These are phyloP conservation scores for Acanthosepion lycidas DNA, from an alignment of 2,888 invertebrate species.

Conservation along the genomic window DNA sequence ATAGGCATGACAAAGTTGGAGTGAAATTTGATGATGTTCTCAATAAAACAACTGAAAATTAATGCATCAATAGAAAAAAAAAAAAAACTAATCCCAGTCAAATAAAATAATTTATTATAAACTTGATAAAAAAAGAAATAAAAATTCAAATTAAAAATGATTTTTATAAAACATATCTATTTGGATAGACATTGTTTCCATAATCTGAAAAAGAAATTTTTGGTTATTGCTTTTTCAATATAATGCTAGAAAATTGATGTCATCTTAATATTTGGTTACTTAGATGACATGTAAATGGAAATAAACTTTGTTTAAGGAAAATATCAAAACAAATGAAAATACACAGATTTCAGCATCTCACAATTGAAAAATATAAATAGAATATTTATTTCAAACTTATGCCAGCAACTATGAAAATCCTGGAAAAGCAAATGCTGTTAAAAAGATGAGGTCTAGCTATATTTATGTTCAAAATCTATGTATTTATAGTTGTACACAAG, in stretches of 20 bases:
- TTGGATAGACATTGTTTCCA: not conserved
- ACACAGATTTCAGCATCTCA: not conserved
- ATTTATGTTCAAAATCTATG: not conserved
- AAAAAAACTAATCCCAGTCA: not conserved
- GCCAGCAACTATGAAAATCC: constrained; percentile 25
- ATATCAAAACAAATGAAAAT: not conserved
- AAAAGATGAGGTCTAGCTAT: not conserved
- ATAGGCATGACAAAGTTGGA: not conserved
- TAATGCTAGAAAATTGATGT: not conserved
- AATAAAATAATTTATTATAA: not conserved
- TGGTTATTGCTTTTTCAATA: not conserved
- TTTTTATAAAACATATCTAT: not conserved
- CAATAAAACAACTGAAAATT: constrained; percentile 33
- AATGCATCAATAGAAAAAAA: not conserved
- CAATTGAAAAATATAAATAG: not conserved
- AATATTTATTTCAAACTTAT: not conserved
- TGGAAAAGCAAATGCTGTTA: not conserved
- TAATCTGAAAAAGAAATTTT: not conserved
- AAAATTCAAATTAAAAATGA: not conserved
- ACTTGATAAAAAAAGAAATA: not conserved
- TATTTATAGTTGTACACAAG: not conserved
- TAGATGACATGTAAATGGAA: not conserved
- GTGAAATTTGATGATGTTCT: not conserved
- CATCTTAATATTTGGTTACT: not conserved
- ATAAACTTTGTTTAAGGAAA: not conserved